Base-by-base conservation (phyloP, 2,113 vertebrate genomes). In the Falcunculus frontatus region DNA sequence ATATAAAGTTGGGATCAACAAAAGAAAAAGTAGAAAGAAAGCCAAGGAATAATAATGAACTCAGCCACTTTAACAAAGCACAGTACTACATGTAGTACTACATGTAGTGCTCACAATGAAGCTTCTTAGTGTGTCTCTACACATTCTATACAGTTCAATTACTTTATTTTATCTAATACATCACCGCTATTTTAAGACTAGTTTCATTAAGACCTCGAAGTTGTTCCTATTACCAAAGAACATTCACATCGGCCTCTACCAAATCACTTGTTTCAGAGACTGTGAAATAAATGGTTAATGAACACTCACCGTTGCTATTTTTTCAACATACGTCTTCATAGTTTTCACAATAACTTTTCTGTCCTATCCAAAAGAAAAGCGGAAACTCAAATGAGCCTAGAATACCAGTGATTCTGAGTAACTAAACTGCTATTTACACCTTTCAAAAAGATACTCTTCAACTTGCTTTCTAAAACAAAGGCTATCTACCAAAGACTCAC, bases 331-430 rank as follows among this genome's bases (percentile, higher is more conserved):
- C 0, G 98, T 99, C 98, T 99, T 99, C 99, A 99, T 99, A 17
- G 99, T 99, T 98, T 99, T 99, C 93, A 99, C 98, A 85, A 99
- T 99, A 22, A 99, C 96, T 97, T 99, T 99, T 95, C 99, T 98
- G 97, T 99, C 99, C 99, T 99, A 95, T 44, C 53, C 97, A 97
- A 76, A 96, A 57, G 13, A 64, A 95, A 96, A 79, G 14, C 73
- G 62, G 67, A 78, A 95, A 80, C 16, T 25, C 16, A 8, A 86
- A 75, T 96, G 8, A 97, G 49, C 15, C 67, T 76, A 23, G 39
- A 67, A 55, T 29, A 25, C 1, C 47, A 83, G 79, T 30, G 57
- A 83, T 29, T 94, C 88, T 30, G 37, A 87, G 37, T 17, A 94
- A 87, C 4, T 59, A 26, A 53, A 59, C 1, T 44, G 23, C 21